phyloP scores from a whole-genome alignment of 2,113 vertebrate species.

The Myxocyprinus asiaticus region DNA sequence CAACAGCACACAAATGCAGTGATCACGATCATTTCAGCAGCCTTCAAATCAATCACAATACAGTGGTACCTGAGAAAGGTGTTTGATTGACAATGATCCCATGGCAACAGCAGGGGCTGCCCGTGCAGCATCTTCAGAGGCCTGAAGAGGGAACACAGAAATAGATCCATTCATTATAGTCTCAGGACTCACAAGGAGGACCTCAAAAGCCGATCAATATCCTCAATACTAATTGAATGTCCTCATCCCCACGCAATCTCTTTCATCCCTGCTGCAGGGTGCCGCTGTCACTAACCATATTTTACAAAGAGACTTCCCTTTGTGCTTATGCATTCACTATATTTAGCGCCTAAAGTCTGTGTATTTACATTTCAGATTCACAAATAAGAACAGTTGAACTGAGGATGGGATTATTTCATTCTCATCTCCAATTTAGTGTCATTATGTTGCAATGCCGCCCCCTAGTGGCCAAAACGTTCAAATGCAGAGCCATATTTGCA shows the following conservation, averaged over 20 bases:
- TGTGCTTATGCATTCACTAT: constrained; percentile 2
- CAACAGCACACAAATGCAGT: neutral
- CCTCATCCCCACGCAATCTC: constrained; percentile 57
- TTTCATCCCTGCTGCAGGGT: constrained; percentile 58
- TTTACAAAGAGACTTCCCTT: constrained; percentile 1
- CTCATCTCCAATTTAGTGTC: neutral
- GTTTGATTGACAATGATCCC: constrained; percentile 72
- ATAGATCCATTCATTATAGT: constrained; percentile 42
- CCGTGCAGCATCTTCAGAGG: constrained; percentile 47
- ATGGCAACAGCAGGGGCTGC: constrained; percentile 46
- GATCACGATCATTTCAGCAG: neutral
- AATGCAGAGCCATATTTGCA: neutral
- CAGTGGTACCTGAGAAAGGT: constrained; percentile 80
- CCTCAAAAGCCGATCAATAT: constrained; percentile 66
- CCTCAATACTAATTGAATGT: constrained; percentile 72
- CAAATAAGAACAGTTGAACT: neutral
- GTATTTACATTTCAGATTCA: constrained; percentile 6
- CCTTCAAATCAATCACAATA: neutral
- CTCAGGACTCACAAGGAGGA: constrained; percentile 38
- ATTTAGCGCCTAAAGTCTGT: neutral
- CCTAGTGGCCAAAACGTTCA: constrained; percentile 64
- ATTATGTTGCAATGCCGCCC: constrained; percentile 64
- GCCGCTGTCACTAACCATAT: neutral
- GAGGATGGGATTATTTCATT: constrained; percentile 7
- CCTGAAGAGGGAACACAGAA: constrained; percentile 43